A percentile compares a stretch with the other conserved stretches of the same genome.
These are phyloP conservation scores for Volucella bombylans DNA, from an alignment of 2,888 invertebrate species.

Conservation along the genomic window DNA sequence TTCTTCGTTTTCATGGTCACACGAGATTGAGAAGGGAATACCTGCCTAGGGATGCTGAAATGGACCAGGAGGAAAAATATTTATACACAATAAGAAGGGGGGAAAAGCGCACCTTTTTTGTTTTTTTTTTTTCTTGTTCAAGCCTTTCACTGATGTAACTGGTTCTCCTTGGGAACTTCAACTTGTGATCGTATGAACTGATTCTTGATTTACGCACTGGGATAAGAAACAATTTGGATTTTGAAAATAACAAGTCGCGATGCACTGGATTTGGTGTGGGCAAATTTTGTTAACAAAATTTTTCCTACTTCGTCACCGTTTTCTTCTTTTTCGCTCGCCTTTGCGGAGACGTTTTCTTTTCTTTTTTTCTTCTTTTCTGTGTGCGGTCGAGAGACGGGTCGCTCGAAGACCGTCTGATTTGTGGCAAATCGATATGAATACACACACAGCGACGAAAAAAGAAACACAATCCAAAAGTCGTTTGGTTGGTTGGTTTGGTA, in stretches of 20 bases:
- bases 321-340: constrained; percentile 43
- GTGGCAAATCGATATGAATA: constrained; percentile 69
- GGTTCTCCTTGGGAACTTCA: constrained; percentile 51
- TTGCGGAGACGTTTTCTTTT: constrained; percentile 43
- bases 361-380: constrained; percentile 28
- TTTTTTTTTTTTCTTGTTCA: background rate
- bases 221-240: constrained; percentile 35
- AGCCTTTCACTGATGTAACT: constrained; percentile 71
- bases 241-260: constrained; percentile 15
- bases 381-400: constrained; percentile 9
- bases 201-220: constrained; percentile 31
- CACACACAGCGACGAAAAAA: constrained; percentile 45
- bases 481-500: no score
- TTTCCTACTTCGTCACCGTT: constrained; percentile 60
- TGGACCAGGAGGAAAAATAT: constrained; percentile 24
- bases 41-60: constrained; percentile 28
- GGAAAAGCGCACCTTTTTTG: constrained; percentile 68
- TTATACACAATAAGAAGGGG: constrained; percentile 15
- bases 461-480: background rate
- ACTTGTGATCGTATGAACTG: constrained; percentile 10
- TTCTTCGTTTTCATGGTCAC: constrained; percentile 42
- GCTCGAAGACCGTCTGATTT: constrained; percentile 57
- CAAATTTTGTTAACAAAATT: constrained; percentile 59
- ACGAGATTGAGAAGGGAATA: background rate
- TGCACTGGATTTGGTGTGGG: constrained; percentile 34